These are phyloP conservation scores for Scaptomyza caliginosa DNA, from an alignment of 2,888 invertebrate species.

Conservation along the genomic window DNA sequence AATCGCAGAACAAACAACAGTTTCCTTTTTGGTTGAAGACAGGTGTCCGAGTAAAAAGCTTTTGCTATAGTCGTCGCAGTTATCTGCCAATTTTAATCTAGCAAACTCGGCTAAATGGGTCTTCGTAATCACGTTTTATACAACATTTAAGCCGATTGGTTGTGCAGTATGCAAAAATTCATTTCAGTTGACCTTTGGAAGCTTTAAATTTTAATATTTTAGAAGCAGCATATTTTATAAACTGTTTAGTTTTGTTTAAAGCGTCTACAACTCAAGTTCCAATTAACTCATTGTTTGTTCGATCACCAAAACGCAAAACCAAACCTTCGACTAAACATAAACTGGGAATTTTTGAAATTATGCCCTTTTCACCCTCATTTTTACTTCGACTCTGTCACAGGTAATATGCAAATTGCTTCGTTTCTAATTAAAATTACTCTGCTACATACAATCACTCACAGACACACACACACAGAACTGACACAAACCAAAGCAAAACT, in stretches of 20 bases:
- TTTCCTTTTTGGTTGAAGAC: constrained; percentile 11
- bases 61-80: constrained; percentile 64
- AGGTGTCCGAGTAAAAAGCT: constrained; percentile 55
- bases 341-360: background rate
- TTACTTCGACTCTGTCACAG: constrained; percentile 20
- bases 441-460: too few species aligned
- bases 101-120: constrained; percentile 6
- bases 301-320: constrained; percentile 18
- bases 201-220: too few species aligned
- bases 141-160: too few species aligned
- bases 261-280: too few species aligned
- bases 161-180: too few species aligned
- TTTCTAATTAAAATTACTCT: constrained; percentile 78
- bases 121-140: too few species aligned
- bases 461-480: background rate
- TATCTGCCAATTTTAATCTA: constrained; percentile 71
- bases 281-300: constrained; percentile 39
- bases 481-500: constrained; percentile 17
- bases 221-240: too few species aligned
- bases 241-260: too few species aligned
- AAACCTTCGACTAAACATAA: constrained; percentile 1
- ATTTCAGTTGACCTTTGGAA: too few species aligned
- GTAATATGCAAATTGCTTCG: constrained; percentile 78
- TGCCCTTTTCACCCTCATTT: background rate
- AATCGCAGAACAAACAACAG: constrained; percentile 22